phyloP scores from a whole-genome alignment of 2,888 invertebrate species.

The Strigamia crassipes region DNA sequence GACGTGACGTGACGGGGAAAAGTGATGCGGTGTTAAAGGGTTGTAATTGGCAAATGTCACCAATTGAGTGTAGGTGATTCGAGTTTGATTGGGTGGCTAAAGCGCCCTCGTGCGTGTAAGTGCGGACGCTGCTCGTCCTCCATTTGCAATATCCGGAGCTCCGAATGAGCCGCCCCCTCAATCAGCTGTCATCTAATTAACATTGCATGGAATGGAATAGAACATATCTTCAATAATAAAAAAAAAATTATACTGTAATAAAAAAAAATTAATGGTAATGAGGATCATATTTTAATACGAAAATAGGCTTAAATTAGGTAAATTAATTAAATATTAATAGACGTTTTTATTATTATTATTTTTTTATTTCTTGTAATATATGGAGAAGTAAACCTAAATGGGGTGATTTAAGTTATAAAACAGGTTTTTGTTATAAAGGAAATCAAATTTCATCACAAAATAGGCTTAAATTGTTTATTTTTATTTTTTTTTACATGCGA shows the following conservation, averaged over 20 bases:
- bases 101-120: conserved; percentile 40
- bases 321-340: background rate
- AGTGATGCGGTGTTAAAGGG: conserved; percentile 12
- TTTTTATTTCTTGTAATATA: background rate
- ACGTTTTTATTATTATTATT: background rate
- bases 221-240: background rate
- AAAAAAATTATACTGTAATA: background rate
- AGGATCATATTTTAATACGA: background rate
- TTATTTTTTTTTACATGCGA: background rate
- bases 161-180: conserved; percentile 38
- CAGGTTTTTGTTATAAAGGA: background rate
- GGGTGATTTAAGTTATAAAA: background rate
- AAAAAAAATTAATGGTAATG: background rate
- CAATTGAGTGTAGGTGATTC: conserved; percentile 28
- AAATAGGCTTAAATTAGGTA: background rate
- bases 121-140: conserved; percentile 42
- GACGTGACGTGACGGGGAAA: background rate
- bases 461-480: background rate
- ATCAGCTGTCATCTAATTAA: conserved; percentile 40
- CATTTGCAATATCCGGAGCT: conserved; percentile 39
- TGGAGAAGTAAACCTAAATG: no score
- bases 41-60: conserved; percentile 42
- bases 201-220: conserved; percentile 17
- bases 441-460: background rate
- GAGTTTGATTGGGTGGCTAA: conserved; percentile 37